phyloP scores from a whole-genome alignment of 2,888 invertebrate genomes.

The Limenitis camilla region DNA sequence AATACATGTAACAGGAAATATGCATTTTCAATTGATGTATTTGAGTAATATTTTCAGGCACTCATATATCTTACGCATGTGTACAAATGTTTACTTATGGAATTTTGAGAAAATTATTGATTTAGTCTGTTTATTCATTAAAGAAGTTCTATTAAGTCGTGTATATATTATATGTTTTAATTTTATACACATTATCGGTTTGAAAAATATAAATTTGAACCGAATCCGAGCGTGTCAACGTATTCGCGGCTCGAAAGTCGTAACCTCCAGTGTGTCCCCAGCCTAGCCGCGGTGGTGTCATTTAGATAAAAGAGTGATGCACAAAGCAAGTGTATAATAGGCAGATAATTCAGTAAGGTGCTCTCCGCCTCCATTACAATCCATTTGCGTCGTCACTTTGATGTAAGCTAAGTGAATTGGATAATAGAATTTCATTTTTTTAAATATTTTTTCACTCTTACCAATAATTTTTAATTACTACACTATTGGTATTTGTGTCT shows the following conservation, averaged over 20 bases:
- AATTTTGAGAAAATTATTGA: no score
- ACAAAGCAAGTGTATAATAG: slow-evolving; percentile 72
- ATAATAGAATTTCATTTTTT: slow-evolving; percentile 22
- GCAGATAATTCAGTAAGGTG: slow-evolving; percentile 60
- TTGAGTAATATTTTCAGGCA: no score
- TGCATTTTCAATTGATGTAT: no score
- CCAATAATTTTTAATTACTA: neutral
- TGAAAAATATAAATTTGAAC: no score
- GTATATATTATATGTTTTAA: no score
- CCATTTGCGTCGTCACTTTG: slow-evolving; percentile 46
- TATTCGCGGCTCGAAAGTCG: slow-evolving; percentile 24
- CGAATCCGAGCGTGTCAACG: no score
- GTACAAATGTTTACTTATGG: no score
- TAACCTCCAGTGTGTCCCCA: slow-evolving; percentile 38
- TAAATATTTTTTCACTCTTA: slow-evolving; percentile 15
- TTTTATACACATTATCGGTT: no score
- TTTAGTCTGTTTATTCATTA: no score
- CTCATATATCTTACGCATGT: no score
- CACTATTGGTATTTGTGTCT: neutral
- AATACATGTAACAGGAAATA: no score
- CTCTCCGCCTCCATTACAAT: slow-evolving; percentile 54
- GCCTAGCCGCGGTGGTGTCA: slow-evolving; percentile 34
- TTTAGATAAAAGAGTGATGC: slow-evolving; percentile 50
- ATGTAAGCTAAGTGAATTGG: slow-evolving; percentile 24
- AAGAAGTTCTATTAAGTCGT: no score